A percentile compares a stretch with the other conserved stretches of the same genome.
Conservation (phyloP, 2,113 vertebrate genomes). For the Erythrolamprus reginae region DNA sequence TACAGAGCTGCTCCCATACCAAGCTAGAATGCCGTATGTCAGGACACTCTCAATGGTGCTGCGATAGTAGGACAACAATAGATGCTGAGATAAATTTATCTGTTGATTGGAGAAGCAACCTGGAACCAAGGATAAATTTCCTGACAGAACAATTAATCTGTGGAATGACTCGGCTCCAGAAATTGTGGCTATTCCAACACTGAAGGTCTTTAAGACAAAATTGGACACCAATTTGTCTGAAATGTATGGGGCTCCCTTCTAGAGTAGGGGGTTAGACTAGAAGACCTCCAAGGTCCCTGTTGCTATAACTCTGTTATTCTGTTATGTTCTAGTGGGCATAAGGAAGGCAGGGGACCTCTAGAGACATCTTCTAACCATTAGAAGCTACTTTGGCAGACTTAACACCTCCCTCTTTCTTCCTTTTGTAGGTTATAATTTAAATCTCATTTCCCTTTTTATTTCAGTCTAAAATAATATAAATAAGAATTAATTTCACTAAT, state of each 20-base stretch:
- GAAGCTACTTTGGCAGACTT: not conserved
- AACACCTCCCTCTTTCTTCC: not conserved
- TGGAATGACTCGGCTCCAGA: too few relatives aligned
- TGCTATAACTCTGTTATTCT: not conserved
- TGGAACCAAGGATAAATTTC: not conserved
- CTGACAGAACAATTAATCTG: not conserved
- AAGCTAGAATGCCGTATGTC: too few relatives aligned
- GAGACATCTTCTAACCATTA: not conserved
- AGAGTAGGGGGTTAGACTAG: not conserved
- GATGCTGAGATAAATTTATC: too few relatives aligned
- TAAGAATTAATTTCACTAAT: not conserved
- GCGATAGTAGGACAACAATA: too few relatives aligned
- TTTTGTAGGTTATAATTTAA: not conserved
- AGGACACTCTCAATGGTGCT: too few relatives aligned
- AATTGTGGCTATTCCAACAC: too few relatives aligned
- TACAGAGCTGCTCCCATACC: too few relatives aligned
- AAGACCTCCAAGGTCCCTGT: not conserved
- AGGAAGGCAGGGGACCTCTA: not conserved
- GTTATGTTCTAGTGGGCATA: not conserved
- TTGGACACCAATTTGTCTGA: not conserved
- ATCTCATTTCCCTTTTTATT: not conserved
- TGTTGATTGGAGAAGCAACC: not conserved
- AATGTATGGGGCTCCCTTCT: not conserved
- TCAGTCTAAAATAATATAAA: not conserved
- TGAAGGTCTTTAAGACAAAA: not conserved